A percentile compares a stretch with the other conserved stretches of the same genome.
phyloP scores from a whole-genome alignment of 2,888 invertebrate genomes.

The Cerceris rybyensis region DNA sequence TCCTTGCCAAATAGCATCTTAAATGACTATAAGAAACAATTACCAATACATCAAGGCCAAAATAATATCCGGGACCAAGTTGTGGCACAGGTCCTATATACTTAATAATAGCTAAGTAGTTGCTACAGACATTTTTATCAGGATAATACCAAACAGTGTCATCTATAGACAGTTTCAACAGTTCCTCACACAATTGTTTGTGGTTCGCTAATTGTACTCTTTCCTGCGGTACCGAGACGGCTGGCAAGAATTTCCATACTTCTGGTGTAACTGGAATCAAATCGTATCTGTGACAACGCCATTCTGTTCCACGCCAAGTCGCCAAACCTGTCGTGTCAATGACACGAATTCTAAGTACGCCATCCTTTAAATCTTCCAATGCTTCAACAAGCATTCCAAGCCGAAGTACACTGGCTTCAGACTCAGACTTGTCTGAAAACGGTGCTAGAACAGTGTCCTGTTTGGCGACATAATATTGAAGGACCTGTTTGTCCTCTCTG shows the following conservation, averaged over 20 bases:
- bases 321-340: constrained; percentile 60
- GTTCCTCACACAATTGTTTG: constrained; percentile 81
- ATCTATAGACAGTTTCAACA: constrained; percentile 72
- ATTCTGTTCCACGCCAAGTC: constrained; percentile 75
- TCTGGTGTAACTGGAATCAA: constrained; percentile 69
- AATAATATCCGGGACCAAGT: constrained; percentile 83
- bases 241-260: constrained; percentile 83
- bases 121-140: constrained; percentile 51
- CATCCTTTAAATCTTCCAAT: constrained; percentile 66
- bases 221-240: constrained; percentile 83
- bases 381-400: constrained; percentile 75
- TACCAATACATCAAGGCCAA: constrained; percentile 85
- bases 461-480: constrained; percentile 69
- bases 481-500: constrained; percentile 49
- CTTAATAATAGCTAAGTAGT: constrained; percentile 80
- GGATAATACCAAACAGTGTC: constrained; percentile 70
- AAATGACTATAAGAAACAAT: constrained; percentile 65
- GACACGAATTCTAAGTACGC: constrained; percentile 68
- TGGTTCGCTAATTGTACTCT: constrained; percentile 83
- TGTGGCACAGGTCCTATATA: constrained; percentile 84
- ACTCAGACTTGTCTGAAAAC: constrained; percentile 68
- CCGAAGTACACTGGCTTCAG: constrained; percentile 63
- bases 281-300: constrained; percentile 74
- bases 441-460: constrained; percentile 65
- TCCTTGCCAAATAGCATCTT: neutral